Evolutionary conservation across 2,113 vertebrate genomes (phyloP), one percentile per base, ranked within the genome.

Genomic region (Malaclemys terrapin): DNA sequence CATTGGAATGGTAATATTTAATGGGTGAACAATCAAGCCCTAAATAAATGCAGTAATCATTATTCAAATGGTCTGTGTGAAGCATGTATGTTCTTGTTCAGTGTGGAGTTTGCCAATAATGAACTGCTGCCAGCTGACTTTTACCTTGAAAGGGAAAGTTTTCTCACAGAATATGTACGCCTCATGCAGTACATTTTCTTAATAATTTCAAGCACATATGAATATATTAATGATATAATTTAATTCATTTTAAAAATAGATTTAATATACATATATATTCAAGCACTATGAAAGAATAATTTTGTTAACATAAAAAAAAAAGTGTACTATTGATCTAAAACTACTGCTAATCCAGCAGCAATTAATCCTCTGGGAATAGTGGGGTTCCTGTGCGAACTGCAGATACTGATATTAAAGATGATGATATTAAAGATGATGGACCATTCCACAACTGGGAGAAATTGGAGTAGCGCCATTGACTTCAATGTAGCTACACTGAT

Each of bases 241-340:
- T 56, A 47, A 65, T 24, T 80, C 91, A 49, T 80, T 1, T 87
- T 95, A 90, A n/a, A 85, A 92, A 94, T 93, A 65, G 10, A 88
- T 80, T 47, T 56, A 88, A 89, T 53, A 88, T 22, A 86, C 75
- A 84, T 86, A 35, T 53, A 83, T 85, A 82, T 75, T 91, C 82
- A 85, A 78, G 80, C 11, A 80, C 25, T 52, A 10, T 16, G 6
- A 9, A 92, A 27, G n/a, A 1, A 52, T 75, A 47, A 19, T 82
- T 86, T 84, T 78, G 4, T 50, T 79, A 76, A 29, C n/a, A 50
- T 4, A n/a, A 84, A 87, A 69, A 31, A 45, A 62, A 89, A 91
- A 96, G 83, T 65, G 87, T 57, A 3, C 31, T 90, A 52, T 80
- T 45, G 45, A 57, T 83, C 69, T 14, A 25, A 94, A 27, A 93